phyloP scores from a whole-genome alignment of 2,113 vertebrate genomes.

The Syngnathus typhle region DNA sequence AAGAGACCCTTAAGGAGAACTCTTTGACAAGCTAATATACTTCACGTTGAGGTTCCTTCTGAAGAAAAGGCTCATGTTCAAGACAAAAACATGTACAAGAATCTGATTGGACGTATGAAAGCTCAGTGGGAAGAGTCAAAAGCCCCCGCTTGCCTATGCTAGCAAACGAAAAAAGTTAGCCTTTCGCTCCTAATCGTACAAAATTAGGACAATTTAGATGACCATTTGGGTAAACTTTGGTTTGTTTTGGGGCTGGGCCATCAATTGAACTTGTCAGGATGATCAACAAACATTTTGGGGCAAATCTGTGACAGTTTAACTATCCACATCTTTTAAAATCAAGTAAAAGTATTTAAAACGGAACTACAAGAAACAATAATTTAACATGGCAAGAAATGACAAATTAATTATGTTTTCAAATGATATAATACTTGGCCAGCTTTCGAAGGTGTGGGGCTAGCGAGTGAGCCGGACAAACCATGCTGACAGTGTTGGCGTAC shows the following conservation, averaged over 20 bases:
- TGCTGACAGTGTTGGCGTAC: too few species aligned
- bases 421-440: too few species aligned
- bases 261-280: not conserved
- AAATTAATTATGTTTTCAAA: too few species aligned
- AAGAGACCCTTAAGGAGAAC: too few species aligned
- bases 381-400: too few species aligned
- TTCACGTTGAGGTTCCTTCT: not conserved
- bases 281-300: too few species aligned
- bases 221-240: not conserved
- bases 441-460: too few species aligned
- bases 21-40: not conserved
- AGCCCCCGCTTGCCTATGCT: not conserved
- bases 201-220: not conserved
- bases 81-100: not conserved
- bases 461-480: too few species aligned
- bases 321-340: too few species aligned
- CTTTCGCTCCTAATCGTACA: not conserved
- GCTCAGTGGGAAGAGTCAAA: slow-evolving; percentile 22
- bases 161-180: not conserved
- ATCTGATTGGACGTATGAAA: slow-evolving; percentile 6
- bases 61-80: not conserved
- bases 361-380: too few species aligned
- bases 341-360: too few species aligned
- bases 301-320: too few species aligned
- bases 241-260: not conserved